Evolutionary conservation across 1,140 invertebrate species (phyloP).

Genomic region (Diuraphis noxia): DNA sequence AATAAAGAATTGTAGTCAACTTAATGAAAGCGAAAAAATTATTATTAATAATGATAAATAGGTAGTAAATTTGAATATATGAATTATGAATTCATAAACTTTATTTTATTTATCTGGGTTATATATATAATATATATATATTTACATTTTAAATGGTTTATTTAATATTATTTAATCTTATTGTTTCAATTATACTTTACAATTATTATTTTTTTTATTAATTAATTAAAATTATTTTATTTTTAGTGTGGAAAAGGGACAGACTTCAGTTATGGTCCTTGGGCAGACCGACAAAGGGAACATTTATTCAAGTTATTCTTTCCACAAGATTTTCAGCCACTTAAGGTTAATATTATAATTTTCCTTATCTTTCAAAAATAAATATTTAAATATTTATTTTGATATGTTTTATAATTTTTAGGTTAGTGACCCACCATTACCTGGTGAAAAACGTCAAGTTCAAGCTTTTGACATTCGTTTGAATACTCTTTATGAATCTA

Average conservation of each 20-base stretch:
- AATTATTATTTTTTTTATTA: not conserved
- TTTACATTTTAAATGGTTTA: not conserved
- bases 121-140: no score
- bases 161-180: not conserved
- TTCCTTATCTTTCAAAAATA: not conserved
- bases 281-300: constrained; percentile 95
- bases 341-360: constrained; percentile 57
- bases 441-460: constrained; percentile 84
- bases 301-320: constrained; percentile 96
- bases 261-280: constrained; percentile 96
- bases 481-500: constrained; percentile 87
- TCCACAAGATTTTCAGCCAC: constrained; percentile 71
- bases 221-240: not conserved
- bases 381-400: constrained; percentile 25
- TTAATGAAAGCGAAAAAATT: no score
- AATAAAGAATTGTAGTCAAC: no score
- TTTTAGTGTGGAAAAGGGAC: constrained; percentile 87
- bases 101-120: no score
- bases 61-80: no score
- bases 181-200: not conserved
- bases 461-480: constrained; percentile 91
- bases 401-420: constrained; percentile 57
- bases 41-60: no score
- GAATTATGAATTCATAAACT: no score
- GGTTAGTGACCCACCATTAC: constrained; percentile 75